phyloP scores from a whole-genome alignment of 2,797 vertebrate genomes.

The Acipenser ruthenus region DNA sequence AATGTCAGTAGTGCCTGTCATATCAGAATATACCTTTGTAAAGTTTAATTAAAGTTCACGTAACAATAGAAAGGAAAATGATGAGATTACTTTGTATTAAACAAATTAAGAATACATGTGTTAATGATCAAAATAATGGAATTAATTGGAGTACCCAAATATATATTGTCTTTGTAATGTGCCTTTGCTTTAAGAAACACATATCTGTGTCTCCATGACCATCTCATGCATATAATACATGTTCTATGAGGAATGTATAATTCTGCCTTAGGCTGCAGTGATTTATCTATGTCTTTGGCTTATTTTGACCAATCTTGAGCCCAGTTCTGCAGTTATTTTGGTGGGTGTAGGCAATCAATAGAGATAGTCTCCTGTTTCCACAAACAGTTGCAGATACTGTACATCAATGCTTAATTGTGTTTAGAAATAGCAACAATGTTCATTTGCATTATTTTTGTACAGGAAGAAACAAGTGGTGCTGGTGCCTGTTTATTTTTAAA shows the following conservation, averaged over 20 bases:
- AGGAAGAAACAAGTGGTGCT: slow-evolving; percentile 10
- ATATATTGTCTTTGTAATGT: too few relatives aligned
- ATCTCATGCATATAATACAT: slow-evolving; percentile 29
- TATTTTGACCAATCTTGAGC: slow-evolving; percentile 45
- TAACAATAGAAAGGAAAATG: too few relatives aligned
- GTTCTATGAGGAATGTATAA: slow-evolving; percentile 29
- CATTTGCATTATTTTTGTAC: slow-evolving; percentile 10
- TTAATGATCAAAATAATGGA: too few relatives aligned
- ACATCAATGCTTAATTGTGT: background rate
- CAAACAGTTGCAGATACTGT: slow-evolving; percentile 15
- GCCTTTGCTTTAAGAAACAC: too few relatives aligned
- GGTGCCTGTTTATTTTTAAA: slow-evolving; percentile 4
- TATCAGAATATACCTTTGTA: too few relatives aligned
- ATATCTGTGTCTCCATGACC: background rate
- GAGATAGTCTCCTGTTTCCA: slow-evolving; percentile 21
- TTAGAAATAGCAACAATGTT: slow-evolving; percentile 12
- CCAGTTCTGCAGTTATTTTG: slow-evolving; percentile 36
- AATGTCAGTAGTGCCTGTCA: too few relatives aligned
- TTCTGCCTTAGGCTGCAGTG: slow-evolving; percentile 37
- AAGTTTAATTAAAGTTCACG: too few relatives aligned
- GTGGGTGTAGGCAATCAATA: slow-evolving; percentile 25
- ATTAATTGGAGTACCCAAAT: too few relatives aligned
- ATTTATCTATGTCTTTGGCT: slow-evolving; percentile 39
- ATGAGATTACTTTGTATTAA: too few relatives aligned
- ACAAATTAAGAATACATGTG: too few relatives aligned